Base-by-base conservation (phyloP, 2,113 vertebrate species). In the Microcebus ravelobensis region DNA sequence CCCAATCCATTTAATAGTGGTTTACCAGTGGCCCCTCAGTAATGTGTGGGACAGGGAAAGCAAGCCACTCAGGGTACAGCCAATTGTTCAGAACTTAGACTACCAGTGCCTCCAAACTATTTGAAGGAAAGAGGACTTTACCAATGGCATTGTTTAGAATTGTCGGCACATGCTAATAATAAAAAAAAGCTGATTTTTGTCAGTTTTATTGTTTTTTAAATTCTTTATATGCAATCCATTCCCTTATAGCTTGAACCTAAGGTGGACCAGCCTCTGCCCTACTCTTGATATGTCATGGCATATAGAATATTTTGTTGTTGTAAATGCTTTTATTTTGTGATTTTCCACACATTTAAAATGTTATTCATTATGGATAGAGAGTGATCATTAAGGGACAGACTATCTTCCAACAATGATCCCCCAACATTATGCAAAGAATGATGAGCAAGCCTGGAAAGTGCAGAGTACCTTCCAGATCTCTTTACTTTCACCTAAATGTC, bases 21-120 rank as follows among this genome's bases (percentile, higher is more conserved):
- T 81, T 94, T 65, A 14, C 18, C 10, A 57, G 8, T 9, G 27
- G 52, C 55, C 42, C 67, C 55, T 39, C 17, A 63, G 11, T 9
- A 55, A 20, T 42, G 3, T 9, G 0, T 15, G 6, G 17, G 18
- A 5, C 1, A 9, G 1, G 45, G 25, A 9, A 5, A 81, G 3
- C 2, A 55, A 13, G 9, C 5, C 1, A 29, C 21, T 76, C 10
- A 20, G 6, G 34, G 0, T 39, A 8, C 4, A 17, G 14, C 2
- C 18, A 39, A 8, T n/a, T 79, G 13, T 68, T 84, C 74, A 68
- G 14, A 86, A 88, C 18, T 42, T 89, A 61, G 14, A 80, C 0
- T 12, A 65, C 7, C 20, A 76, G 12, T 2, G 52, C 36, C 14
- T 68, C 29, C 27, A 71, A 34, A 65, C 34, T 52, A 79, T n/a